phyloP scores from a whole-genome alignment of 2,113 vertebrate species.

The Psephotus haematonotus region DNA sequence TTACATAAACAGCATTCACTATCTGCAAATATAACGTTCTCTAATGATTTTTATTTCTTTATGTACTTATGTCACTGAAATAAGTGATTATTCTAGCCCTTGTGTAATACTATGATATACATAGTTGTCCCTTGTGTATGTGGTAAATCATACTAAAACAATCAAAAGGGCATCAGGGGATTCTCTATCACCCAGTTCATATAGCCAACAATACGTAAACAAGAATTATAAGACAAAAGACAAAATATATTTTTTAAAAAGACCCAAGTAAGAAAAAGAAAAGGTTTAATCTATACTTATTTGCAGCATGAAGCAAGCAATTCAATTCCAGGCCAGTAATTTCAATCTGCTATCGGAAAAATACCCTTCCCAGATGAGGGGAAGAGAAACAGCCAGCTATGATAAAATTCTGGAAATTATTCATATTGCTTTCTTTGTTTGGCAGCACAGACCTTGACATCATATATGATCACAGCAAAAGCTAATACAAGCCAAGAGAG shows the following conservation, averaged over 20 bases:
- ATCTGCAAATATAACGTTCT: not conserved
- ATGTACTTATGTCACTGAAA: not conserved
- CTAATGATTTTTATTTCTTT: not conserved
- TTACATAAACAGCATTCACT: not conserved
- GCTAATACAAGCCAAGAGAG: not conserved
- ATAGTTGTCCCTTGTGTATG: not conserved
- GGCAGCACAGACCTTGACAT: not conserved
- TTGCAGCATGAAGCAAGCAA: not conserved
- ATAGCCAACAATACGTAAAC: not conserved
- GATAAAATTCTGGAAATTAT: constrained; percentile 5
- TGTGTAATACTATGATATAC: not conserved
- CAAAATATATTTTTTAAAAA: not conserved
- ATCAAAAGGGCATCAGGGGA: not conserved
- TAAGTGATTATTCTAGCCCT: not conserved
- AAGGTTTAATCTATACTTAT: not conserved
- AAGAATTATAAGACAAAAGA: not conserved
- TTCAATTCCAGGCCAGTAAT: not conserved
- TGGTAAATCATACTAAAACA: not conserved
- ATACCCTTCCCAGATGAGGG: not conserved
- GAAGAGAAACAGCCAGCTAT: not conserved
- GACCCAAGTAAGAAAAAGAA: not conserved
- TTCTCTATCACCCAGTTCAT: not conserved
- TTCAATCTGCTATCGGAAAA: not conserved
- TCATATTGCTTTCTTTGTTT: not conserved
- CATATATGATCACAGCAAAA: not conserved